Evolutionary conservation across 2,888 invertebrate genomes (phyloP).

Genomic region (Entomobrya multifasciata): DNA sequence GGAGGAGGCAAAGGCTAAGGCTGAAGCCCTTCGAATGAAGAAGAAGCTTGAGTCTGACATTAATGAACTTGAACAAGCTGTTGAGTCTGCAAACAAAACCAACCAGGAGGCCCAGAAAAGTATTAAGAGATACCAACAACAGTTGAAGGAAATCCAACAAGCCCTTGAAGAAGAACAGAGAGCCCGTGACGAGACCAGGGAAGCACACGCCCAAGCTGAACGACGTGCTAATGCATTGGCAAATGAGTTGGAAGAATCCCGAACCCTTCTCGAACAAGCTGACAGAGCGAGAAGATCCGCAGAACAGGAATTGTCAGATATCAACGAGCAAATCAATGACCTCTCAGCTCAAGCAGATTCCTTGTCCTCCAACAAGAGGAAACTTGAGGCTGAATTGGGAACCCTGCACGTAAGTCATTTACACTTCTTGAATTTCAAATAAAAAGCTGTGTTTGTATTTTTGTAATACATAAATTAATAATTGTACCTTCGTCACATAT

Average conservation of each 20-base stretch:
- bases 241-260: slow-evolving; percentile 98
- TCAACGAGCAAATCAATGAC: slow-evolving; percentile 97
- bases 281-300: slow-evolving; percentile 99
- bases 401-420: slow-evolving; percentile 82
- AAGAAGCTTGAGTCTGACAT: slow-evolving; percentile 99
- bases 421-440: too few species aligned
- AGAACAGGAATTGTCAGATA: slow-evolving; percentile 98
- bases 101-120: slow-evolving; percentile 99
- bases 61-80: slow-evolving; percentile 99
- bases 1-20: slow-evolving; percentile 99
- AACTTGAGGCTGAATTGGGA: slow-evolving; percentile 95
- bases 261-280: slow-evolving; percentile 97
- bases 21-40: slow-evolving; percentile 99
- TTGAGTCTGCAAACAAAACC: slow-evolving; percentile 98
- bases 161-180: slow-evolving; percentile 98
- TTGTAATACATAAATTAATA: too few species aligned
- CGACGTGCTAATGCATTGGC: slow-evolving; percentile 98
- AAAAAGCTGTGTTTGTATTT: too few species aligned
- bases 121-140: slow-evolving; percentile 99
- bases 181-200: slow-evolving; percentile 97
- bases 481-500: not conserved
- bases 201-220: slow-evolving; percentile 86
- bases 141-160: slow-evolving; percentile 97
- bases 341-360: slow-evolving; percentile 83
- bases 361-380: slow-evolving; percentile 87